Conservation (phyloP, 2,113 vertebrate species). For the Tympanuchus pallidicinctus region DNA sequence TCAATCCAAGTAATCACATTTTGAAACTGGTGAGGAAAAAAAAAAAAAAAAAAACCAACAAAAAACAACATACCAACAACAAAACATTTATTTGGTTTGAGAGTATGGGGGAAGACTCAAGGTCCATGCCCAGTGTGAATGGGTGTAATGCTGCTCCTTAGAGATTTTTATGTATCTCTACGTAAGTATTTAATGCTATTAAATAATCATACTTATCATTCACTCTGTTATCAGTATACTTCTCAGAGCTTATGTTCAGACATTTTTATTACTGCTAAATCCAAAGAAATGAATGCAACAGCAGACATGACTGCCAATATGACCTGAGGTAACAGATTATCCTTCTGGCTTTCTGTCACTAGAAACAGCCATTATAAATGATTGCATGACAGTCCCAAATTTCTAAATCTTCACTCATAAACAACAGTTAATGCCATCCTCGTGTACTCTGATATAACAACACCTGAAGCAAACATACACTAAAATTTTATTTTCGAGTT, state of each 20-base stretch:
- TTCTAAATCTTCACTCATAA: background rate
- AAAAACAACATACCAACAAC: background rate
- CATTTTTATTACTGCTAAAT: slow-evolving; percentile 22
- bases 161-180: background rate
- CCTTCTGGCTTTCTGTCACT: slow-evolving; percentile 8
- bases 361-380: background rate
- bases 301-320: background rate
- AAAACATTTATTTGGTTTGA: background rate
- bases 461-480: background rate
- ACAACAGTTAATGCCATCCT: background rate
- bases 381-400: background rate
- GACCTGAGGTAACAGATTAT: background rate
- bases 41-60: background rate
- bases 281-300: background rate
- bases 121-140: background rate
- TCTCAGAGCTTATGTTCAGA: background rate
- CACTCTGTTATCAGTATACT: background rate
- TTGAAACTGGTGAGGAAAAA: background rate
- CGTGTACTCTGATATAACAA: fast-evolving
- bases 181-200: background rate
- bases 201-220: background rate
- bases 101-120: background rate
- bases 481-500: background rate
- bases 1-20: background rate
- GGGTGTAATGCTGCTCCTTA: background rate